Conservation (phyloP, 1,140 invertebrate genomes). For the Dendrolimus punctatus region DNA sequence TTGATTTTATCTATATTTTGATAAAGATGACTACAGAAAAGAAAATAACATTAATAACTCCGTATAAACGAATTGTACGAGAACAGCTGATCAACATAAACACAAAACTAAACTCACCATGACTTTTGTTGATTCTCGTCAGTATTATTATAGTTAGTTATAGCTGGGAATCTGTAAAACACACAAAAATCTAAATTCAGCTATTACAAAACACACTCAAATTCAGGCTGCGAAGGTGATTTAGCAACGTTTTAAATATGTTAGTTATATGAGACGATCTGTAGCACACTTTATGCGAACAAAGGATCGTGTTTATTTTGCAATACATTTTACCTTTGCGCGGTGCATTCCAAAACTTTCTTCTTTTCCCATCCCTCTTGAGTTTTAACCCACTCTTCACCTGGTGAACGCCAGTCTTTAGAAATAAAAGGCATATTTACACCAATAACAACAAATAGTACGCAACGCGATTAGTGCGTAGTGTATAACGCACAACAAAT, state of each 20-base stretch:
- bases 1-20: too few relatives aligned
- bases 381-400: conserved; percentile 98
- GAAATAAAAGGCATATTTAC: conserved; percentile 94
- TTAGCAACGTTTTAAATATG: conserved; percentile 18
- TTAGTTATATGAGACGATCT: conserved; percentile 33
- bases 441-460: conserved; percentile 44
- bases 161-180: conserved; percentile 65
- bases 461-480: conserved; percentile 28
- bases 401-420: conserved; percentile 94
- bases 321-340: conserved; percentile 69
- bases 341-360: conserved; percentile 89
- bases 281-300: conserved; percentile 61
- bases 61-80: conserved; percentile 33
- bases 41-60: conserved; percentile 43
- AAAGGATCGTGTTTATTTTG: conserved; percentile 70
- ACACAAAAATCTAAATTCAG: conserved; percentile 36
- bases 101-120: conserved; percentile 51
- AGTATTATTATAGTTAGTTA: conserved; percentile 64
- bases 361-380: conserved; percentile 96
- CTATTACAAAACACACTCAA: conserved; percentile 23
- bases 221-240: conserved; percentile 13
- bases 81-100: conserved; percentile 55
- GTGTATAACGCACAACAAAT: conserved; percentile 3
- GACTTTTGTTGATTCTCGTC: conserved; percentile 51
- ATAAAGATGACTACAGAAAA: too few relatives aligned